A percentile compares a stretch with the other conserved stretches of the same genome.
Evolutionary conservation across 2,888 invertebrate species (phyloP).

Genomic region (Drosophila mimica): DNA sequence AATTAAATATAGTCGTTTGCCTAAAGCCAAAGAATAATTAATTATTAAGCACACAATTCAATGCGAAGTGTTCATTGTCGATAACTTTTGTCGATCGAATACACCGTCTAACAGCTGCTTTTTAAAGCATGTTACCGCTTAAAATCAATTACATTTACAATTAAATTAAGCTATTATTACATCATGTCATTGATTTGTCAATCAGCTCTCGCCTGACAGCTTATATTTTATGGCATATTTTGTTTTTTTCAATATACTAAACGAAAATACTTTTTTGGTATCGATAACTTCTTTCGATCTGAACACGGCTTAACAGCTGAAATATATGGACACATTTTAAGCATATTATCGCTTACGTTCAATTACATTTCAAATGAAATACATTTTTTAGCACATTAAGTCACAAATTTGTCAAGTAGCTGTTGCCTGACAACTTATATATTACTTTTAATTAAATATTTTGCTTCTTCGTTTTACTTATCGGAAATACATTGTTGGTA

Average conservation of each 20-base stretch:
- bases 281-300: neutral
- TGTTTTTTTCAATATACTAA: neutral
- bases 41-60: neutral
- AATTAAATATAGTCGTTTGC: neutral
- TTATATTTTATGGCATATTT: neutral
- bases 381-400: neutral
- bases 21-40: neutral
- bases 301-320: neutral
- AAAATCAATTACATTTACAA: neutral
- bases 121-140: neutral
- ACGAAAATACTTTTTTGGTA: neutral
- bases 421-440: neutral
- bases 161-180: neutral
- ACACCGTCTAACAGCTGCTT: neutral
- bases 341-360: neutral
- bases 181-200: neutral
- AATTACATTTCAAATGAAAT: neutral
- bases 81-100: neutral
- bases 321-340: neutral
- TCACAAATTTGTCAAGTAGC: neutral
- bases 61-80: neutral
- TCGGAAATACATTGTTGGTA: constrained; percentile 30
- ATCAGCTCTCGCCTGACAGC: neutral
- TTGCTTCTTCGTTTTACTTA: neutral
- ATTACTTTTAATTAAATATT: neutral